Evolutionary conservation across 2,888 invertebrate species (phyloP).

Genomic region (Hydrotaea cyrtoneurina): DNA sequence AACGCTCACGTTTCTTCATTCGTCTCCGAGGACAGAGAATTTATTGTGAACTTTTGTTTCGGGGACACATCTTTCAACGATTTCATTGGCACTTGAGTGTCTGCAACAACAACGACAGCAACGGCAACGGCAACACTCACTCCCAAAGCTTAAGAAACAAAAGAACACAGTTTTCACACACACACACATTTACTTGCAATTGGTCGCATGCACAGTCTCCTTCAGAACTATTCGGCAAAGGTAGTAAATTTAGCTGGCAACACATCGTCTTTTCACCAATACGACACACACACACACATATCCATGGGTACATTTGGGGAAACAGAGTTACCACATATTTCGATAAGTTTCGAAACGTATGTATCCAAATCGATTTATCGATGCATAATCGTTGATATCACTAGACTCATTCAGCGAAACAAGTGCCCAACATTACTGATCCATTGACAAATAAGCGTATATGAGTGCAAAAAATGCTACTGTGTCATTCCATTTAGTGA

Average conservation of each 20-base stretch:
- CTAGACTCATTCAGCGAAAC: no score
- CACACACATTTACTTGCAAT: slow-evolving; percentile 19
- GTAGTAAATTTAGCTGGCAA: slow-evolving; percentile 53
- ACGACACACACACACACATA: background rate
- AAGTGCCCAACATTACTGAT: no score
- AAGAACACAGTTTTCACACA: background rate
- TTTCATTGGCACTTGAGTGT: slow-evolving; percentile 57
- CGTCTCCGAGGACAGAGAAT: slow-evolving; percentile 36
- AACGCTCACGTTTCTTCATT: slow-evolving; percentile 38
- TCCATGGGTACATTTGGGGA: background rate
- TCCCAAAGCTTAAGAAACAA: slow-evolving; percentile 37
- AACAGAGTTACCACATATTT: background rate
- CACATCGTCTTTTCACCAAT: background rate
- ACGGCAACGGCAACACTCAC: slow-evolving; percentile 37
- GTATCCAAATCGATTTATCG: no score
- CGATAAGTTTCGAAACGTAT: no score
- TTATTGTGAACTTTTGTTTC: slow-evolving; percentile 38
- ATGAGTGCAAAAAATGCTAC: no score
- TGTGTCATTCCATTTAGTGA: no score
- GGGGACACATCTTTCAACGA: slow-evolving; percentile 49
- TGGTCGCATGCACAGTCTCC: slow-evolving; percentile 50
- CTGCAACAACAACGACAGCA: slow-evolving; percentile 9
- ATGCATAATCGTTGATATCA: no score
- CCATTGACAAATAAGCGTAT: no score
- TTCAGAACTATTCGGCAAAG: slow-evolving; percentile 55